A percentile compares a stretch with the other conserved stretches of the same genome.
These are phyloP conservation scores for Stegodyphus mimosarum DNA, from an alignment of 1,140 invertebrate genomes.

Conservation along the genomic window DNA sequence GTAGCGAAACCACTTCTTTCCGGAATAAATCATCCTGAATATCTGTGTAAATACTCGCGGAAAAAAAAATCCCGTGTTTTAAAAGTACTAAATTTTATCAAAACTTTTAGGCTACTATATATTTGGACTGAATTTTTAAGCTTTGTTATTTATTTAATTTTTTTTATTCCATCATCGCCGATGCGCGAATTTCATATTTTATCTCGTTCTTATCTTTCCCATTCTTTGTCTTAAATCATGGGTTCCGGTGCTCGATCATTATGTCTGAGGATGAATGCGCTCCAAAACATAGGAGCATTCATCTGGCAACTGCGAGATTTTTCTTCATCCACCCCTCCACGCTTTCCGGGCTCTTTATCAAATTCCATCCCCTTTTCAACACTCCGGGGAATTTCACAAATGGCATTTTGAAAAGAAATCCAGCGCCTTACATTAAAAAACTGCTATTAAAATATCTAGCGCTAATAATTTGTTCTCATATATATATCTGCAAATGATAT, in stretches of 20 bases:
- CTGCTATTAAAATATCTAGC: neutral
- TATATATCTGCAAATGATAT: neutral
- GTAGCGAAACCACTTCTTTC: too few relatives aligned
- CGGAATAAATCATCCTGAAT: neutral
- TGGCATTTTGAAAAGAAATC: neutral
- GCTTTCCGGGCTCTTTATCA: slow-evolving; percentile 40
- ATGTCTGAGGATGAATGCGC: slow-evolving; percentile 15
- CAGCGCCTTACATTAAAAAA: neutral
- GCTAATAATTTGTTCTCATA: neutral
- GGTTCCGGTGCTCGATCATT: slow-evolving; percentile 46
- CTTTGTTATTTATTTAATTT: slow-evolving; percentile 2
- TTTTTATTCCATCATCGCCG: slow-evolving; percentile 6
- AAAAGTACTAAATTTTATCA: slow-evolving; percentile 48
- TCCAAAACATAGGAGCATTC: slow-evolving; percentile 38
- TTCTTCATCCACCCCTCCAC: slow-evolving; percentile 28
- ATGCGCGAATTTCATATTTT: slow-evolving; percentile 53
- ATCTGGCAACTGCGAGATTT: slow-evolving; percentile 47
- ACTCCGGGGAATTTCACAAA: slow-evolving; percentile 25
- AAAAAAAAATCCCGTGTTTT: neutral
- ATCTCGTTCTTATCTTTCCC: slow-evolving; percentile 48
- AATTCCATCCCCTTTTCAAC: slow-evolving; percentile 14
- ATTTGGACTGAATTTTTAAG: slow-evolving; percentile 37
- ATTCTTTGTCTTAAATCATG: slow-evolving; percentile 55
- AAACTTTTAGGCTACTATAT: slow-evolving; percentile 36
- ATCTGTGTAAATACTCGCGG: neutral